Evolutionary conservation across 2,797 vertebrate genomes (phyloP).

Genomic region (Notolepis coatsorum): DNA sequence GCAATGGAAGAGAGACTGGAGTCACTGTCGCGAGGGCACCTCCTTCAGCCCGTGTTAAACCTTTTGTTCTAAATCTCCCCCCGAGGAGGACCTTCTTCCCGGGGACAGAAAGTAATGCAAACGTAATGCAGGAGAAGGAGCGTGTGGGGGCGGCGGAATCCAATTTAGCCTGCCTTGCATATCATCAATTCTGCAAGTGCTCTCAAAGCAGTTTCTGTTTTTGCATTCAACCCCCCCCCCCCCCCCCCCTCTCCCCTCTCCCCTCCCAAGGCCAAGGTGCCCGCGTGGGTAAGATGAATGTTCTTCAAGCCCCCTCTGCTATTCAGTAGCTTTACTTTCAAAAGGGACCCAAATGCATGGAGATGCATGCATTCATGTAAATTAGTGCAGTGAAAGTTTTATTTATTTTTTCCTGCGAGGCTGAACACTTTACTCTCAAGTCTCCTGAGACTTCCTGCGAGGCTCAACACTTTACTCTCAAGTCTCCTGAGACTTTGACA

Average conservation of each 20-base stretch:
- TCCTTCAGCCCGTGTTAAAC: not conserved
- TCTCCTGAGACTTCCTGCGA: too few species aligned
- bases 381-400: not conserved
- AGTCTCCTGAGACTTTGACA: not conserved
- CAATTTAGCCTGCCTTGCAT: slow-evolving; percentile 17
- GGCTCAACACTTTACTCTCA: not conserved
- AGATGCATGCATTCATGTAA: not conserved
- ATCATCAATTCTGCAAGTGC: slow-evolving; percentile 8
- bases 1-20: not conserved
- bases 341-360: not conserved
- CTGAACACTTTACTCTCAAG: not conserved
- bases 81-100: not conserved
- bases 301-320: not conserved
- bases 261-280: not conserved
- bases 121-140: not conserved
- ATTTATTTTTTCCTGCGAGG: not conserved
- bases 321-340: not conserved
- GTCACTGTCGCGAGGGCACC: not conserved
- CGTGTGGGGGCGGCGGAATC: slow-evolving; percentile 3
- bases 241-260: not conserved
- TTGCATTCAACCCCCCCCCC: not conserved
- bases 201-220: slow-evolving; percentile 2
- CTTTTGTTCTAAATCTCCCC: slow-evolving; percentile 7
- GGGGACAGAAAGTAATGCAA: slow-evolving; percentile 1
- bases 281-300: not conserved